Percentiles rank a stretch among this genome's conserved stretches.
Conservation (phyloP, 2,797 vertebrate species). For the Myotis pilosus region DNA sequence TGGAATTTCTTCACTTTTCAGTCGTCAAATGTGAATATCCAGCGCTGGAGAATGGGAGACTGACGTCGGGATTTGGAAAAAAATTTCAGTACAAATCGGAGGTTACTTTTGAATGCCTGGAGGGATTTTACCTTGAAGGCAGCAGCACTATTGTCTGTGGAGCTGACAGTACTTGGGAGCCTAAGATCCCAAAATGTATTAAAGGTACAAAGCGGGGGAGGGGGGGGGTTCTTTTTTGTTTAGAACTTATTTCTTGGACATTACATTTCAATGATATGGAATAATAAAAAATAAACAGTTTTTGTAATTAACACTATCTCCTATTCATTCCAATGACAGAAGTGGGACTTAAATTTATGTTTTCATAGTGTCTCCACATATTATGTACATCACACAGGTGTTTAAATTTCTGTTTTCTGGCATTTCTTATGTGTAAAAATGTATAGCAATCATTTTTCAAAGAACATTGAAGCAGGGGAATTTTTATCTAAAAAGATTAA, state of each 20-base stretch:
- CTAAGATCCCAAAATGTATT: not conserved
- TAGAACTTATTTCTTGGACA: not conserved
- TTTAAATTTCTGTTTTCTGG: not conserved
- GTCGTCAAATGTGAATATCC: constrained; percentile 79
- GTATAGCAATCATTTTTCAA: not conserved
- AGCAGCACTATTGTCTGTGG: not conserved
- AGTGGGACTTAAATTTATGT: not conserved
- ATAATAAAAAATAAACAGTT: not conserved
- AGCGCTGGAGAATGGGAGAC: constrained; percentile 40
- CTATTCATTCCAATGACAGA: not conserved
- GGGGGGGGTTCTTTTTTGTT: not conserved
- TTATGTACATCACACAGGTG: not conserved
- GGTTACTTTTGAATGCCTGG: not conserved
- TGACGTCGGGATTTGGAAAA: not conserved
- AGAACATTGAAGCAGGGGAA: not conserved
- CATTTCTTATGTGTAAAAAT: not conserved
- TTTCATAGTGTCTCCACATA: not conserved
- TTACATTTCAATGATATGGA: not conserved
- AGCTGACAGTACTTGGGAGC: not conserved
- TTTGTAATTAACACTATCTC: not conserved
- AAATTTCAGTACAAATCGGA: constrained; percentile 45
- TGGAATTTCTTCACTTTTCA: constrained; percentile 56
- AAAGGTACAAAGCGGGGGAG: not conserved
- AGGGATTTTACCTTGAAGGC: not conserved
- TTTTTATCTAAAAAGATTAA: not conserved